Percentiles rank a stretch among this genome's conserved stretches.
Conservation (phyloP, 2,888 invertebrate species). For the Heteropelma amictum region DNA sequence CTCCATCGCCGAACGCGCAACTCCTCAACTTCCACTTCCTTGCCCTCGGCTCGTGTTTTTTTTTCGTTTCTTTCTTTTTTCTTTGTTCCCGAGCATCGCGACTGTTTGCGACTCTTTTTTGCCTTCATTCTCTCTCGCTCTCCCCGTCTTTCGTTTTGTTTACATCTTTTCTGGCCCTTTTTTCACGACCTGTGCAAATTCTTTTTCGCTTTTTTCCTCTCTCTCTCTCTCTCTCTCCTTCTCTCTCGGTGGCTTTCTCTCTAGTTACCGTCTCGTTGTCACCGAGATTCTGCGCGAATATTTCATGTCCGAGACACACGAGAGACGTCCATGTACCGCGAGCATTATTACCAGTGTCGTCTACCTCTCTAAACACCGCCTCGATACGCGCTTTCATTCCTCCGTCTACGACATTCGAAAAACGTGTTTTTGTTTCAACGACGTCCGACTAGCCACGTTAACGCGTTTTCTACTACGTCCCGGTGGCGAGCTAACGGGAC, state of each 20-base stretch:
- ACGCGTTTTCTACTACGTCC: too few species aligned
- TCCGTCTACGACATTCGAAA: too few species aligned
- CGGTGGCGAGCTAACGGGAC: too few species aligned
- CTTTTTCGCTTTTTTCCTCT: not conserved
- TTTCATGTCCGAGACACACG: not conserved
- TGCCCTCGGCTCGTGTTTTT: conserved; percentile 49
- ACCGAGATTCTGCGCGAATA: not conserved
- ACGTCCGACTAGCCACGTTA: too few species aligned
- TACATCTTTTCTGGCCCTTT: not conserved
- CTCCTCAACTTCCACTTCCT: conserved; percentile 38
- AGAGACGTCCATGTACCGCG: conserved; percentile 11
- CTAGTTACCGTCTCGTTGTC: not conserved
- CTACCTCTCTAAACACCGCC: too few species aligned
- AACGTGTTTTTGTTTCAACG: too few species aligned
- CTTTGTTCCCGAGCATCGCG: conserved; percentile 26
- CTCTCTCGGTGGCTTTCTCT: not conserved
- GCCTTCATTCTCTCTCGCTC: conserved; percentile 42
- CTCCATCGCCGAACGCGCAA: conserved; percentile 33
- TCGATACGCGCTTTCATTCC: too few species aligned
- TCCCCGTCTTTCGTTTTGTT: not conserved
- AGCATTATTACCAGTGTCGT: not conserved
- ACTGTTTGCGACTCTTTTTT: not conserved
- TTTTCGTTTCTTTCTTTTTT: too few species aligned
- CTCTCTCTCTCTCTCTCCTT: conserved; percentile 30
- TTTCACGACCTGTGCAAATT: not conserved